phyloP scores from a whole-genome alignment of 2,888 invertebrate genomes.

The Papilio gigon region DNA sequence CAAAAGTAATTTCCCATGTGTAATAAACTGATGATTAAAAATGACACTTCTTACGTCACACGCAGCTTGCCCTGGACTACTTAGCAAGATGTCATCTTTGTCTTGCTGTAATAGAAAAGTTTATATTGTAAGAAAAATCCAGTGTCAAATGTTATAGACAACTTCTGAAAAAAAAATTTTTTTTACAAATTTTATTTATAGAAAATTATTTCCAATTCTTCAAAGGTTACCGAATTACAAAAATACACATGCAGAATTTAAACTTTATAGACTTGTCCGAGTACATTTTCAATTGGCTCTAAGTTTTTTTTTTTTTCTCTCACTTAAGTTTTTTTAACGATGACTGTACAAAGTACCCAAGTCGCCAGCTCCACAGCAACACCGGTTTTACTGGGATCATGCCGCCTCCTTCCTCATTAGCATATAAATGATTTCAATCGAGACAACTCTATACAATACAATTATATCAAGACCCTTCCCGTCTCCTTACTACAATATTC shows the following conservation, averaged over 20 bases:
- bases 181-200: too few species aligned
- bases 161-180: too few species aligned
- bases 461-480: constrained; percentile 54
- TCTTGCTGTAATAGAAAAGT: too few species aligned
- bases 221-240: neutral
- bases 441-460: constrained; percentile 76
- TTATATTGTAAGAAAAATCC: too few species aligned
- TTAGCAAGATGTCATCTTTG: too few species aligned
- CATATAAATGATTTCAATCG: constrained; percentile 79
- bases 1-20: too few species aligned
- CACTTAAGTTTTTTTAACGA: constrained; percentile 35
- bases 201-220: too few species aligned
- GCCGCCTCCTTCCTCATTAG: constrained; percentile 74
- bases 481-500: constrained; percentile 43
- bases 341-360: constrained; percentile 50
- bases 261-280: neutral
- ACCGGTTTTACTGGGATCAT: constrained; percentile 66
- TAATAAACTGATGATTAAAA: too few species aligned
- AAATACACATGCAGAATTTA: constrained; percentile 17
- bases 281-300: constrained; percentile 12
- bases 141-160: too few species aligned
- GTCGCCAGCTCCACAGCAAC: constrained; percentile 42
- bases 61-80: too few species aligned
- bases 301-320: constrained; percentile 38
- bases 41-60: too few species aligned